phyloP scores from a whole-genome alignment of 2,797 vertebrate genomes.

The Oreochromis mossambicus region DNA sequence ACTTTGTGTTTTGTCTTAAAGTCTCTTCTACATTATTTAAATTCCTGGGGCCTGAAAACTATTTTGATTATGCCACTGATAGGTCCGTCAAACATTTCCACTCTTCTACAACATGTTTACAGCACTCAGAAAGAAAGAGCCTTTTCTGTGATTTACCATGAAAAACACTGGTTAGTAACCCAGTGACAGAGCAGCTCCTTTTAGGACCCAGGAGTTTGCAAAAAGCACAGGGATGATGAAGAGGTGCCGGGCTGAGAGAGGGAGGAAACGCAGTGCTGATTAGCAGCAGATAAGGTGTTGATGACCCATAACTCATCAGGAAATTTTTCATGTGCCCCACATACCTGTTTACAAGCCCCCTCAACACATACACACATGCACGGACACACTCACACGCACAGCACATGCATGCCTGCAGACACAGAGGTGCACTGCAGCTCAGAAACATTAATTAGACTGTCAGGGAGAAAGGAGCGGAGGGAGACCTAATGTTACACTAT shows the following conservation, averaged over 20 bases:
- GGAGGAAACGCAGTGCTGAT: constrained; percentile 36
- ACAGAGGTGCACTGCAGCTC: constrained; percentile 32
- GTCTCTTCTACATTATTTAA: background rate
- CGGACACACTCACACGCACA: background rate
- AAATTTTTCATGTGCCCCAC: constrained; percentile 21
- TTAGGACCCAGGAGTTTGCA: background rate
- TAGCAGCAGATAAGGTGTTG: constrained; percentile 53
- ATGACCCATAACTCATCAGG: constrained; percentile 61
- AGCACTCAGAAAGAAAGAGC: background rate
- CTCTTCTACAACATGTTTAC: background rate
- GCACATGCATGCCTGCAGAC: background rate
- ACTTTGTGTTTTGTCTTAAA: background rate
- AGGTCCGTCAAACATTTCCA: background rate
- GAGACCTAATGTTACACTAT: constrained; percentile 7
- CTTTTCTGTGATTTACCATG: background rate
- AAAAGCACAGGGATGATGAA: background rate
- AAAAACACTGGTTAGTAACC: background rate
- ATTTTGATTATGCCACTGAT: background rate
- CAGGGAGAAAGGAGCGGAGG: constrained; percentile 18
- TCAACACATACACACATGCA: background rate
- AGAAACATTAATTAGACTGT: constrained; percentile 73
- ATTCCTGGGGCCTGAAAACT: background rate
- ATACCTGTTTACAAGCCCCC: constrained; percentile 3
- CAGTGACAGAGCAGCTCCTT: background rate
- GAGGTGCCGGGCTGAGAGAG: background rate